Evolutionary conservation across 2,888 invertebrate genomes (phyloP).

Genomic region (Platycheirus albimanus): DNA sequence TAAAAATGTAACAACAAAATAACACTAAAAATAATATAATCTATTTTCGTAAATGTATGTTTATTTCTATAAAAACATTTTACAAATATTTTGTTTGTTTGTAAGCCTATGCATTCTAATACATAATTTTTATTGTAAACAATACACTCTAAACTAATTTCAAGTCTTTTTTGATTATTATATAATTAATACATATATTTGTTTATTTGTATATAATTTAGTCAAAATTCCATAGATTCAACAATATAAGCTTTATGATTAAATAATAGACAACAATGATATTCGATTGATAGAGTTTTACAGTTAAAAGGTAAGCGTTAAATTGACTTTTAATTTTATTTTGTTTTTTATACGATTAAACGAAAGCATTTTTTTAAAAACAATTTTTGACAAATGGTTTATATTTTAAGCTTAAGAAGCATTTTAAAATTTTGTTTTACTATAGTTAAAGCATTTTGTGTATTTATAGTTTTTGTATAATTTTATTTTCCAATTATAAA

Average conservation of each 20-base stretch:
- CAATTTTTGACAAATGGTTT: background rate
- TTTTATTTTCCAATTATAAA: no score
- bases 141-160: conserved; percentile 52
- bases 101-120: conserved; percentile 39
- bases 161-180: conserved; percentile 54
- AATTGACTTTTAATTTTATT: conserved; percentile 62
- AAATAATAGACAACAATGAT: conserved; percentile 67
- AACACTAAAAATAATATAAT: no score
- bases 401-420: conserved; percentile 54
- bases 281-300: no score
- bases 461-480: background rate
- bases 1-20: no score
- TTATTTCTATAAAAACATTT: conserved; percentile 45
- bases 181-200: conserved; percentile 37
- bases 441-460: conserved; percentile 55
- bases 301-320: conserved; percentile 62
- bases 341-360: conserved; percentile 39
- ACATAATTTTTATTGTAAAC: conserved; percentile 45
- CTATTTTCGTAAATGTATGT: conserved; percentile 34
- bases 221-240: conserved; percentile 47
- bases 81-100: conserved; percentile 1
- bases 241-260: conserved; percentile 57
- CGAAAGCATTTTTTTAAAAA: conserved; percentile 20
- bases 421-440: conserved; percentile 27
- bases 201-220: conserved; percentile 14